Percentiles rank a stretch among this genome's conserved stretches.
Conservation (phyloP, 2,113 vertebrate species). For the Pogona vitticeps region DNA sequence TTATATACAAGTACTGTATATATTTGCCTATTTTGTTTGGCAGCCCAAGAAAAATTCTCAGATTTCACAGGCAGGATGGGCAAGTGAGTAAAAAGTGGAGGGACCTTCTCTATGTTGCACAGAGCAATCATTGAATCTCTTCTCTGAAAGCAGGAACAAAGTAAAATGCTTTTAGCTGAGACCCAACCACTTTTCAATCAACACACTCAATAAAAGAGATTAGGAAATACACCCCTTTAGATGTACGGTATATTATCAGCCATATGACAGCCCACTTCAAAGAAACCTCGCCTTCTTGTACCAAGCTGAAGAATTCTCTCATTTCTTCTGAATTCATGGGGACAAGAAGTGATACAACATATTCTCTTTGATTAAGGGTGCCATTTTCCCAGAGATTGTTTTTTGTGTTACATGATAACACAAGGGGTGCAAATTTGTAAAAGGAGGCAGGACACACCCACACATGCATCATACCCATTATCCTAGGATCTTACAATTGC, state of each 20-base stretch:
- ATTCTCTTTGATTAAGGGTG: background rate
- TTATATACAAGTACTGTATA: too few relatives aligned
- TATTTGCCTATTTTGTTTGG: background rate
- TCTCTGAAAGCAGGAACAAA: background rate
- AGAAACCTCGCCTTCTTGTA: constrained; percentile 32
- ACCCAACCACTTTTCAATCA: constrained; percentile 25
- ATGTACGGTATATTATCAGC: constrained; percentile 12
- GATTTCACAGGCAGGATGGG: background rate
- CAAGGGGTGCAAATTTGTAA: background rate
- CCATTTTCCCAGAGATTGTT: background rate
- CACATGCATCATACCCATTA: background rate
- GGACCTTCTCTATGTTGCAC: background rate
- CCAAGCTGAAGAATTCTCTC: constrained; percentile 3
- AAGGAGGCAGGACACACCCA: background rate
- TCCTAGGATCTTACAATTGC: background rate
- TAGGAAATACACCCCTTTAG: background rate
- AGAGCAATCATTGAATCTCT: background rate
- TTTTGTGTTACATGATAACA: background rate
- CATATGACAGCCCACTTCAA: constrained; percentile 52
- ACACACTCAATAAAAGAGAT: constrained; percentile 1
- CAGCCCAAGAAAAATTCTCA: background rate
- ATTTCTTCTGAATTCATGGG: constrained; percentile 32
- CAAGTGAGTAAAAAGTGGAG: too few relatives aligned
- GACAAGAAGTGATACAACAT: background rate
- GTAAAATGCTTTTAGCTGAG: constrained; percentile 22